Conservation (phyloP, 2,888 invertebrate species). For the Lasius platythorax region DNA sequence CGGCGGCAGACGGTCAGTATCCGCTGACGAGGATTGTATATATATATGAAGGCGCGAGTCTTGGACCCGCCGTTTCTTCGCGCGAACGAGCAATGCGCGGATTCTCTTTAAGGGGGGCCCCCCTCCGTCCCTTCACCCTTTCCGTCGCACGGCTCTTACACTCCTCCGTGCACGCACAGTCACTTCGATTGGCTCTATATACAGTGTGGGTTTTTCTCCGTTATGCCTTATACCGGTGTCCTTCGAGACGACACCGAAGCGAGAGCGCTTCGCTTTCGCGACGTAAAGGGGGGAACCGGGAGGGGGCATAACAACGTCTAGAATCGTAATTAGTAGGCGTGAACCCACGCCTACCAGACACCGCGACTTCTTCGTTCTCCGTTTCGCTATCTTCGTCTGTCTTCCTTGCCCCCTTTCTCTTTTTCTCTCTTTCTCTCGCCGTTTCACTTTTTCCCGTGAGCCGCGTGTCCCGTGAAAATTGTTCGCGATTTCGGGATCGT, state of each 20-base stretch:
- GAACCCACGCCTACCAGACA: constrained; percentile 84
- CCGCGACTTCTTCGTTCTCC: constrained; percentile 71
- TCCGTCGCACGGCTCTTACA: constrained; percentile 42
- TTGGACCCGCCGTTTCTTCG: constrained; percentile 64
- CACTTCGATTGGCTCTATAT: constrained; percentile 83
- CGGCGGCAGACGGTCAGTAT: constrained; percentile 75
- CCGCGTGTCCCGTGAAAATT: constrained; percentile 36
- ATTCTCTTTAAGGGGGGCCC: constrained; percentile 60
- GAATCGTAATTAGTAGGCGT: constrained; percentile 86
- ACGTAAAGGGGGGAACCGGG: constrained; percentile 24
- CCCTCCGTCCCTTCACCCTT: constrained; percentile 56
- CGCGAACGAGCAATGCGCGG: constrained; percentile 50
- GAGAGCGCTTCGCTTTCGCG: constrained; percentile 62
- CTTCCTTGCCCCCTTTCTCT: constrained; percentile 1
- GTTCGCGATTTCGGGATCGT: background rate
- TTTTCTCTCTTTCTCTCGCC: constrained; percentile 28
- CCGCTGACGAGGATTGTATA: constrained; percentile 38
- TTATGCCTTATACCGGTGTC: constrained; percentile 68
- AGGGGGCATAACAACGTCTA: constrained; percentile 80
- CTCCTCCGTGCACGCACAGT: constrained; percentile 36
- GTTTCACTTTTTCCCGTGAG: constrained; percentile 55
- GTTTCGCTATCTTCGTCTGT: constrained; percentile 61
- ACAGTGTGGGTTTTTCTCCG: constrained; percentile 82
- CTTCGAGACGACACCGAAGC: constrained; percentile 49
- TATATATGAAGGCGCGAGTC: constrained; percentile 3